These are phyloP conservation scores for Reticulitermes speratus DNA, from an alignment of 1,140 invertebrate genomes.

Conservation along the genomic window DNA sequence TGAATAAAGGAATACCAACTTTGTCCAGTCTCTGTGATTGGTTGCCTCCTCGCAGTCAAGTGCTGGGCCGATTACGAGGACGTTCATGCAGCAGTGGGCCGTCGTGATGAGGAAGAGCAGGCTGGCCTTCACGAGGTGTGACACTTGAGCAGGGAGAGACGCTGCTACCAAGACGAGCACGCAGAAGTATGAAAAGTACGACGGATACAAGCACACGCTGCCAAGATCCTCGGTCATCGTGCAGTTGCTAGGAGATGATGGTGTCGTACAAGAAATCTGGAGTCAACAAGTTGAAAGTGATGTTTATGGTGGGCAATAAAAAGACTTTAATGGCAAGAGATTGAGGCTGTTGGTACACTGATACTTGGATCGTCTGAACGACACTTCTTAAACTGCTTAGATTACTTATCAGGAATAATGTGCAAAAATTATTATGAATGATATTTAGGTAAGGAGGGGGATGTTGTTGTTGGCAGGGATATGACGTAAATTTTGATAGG, in stretches of 20 bases:
- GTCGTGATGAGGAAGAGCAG: constrained; percentile 61
- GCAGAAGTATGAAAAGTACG: constrained; percentile 70
- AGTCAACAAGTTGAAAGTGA: background rate
- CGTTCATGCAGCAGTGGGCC: constrained; percentile 63
- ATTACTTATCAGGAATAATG: no score
- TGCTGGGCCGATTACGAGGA: constrained; percentile 55
- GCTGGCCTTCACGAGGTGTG: constrained; percentile 66
- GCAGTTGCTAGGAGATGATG: constrained; percentile 34
- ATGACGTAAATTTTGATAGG: no score
- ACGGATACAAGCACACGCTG: constrained; percentile 62
- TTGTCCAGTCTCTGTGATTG: constrained; percentile 25
- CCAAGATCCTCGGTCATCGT: constrained; percentile 40
- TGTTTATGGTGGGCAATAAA: background rate
- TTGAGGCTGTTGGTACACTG: no score
- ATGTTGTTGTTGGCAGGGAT: no score
- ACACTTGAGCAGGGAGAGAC: constrained; percentile 70
- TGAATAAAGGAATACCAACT: background rate
- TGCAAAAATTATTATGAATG: no score
- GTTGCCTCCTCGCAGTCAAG: constrained; percentile 58
- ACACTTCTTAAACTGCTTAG: no score
- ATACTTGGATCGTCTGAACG: no score
- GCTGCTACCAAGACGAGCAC: constrained; percentile 69
- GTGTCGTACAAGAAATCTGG: constrained; percentile 27
- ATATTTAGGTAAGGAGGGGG: no score
- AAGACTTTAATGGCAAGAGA: no score